Percentiles rank a stretch among this genome's conserved stretches.
phyloP scores from a whole-genome alignment of 2,888 invertebrate species.

The Odiellus spinosus region DNA sequence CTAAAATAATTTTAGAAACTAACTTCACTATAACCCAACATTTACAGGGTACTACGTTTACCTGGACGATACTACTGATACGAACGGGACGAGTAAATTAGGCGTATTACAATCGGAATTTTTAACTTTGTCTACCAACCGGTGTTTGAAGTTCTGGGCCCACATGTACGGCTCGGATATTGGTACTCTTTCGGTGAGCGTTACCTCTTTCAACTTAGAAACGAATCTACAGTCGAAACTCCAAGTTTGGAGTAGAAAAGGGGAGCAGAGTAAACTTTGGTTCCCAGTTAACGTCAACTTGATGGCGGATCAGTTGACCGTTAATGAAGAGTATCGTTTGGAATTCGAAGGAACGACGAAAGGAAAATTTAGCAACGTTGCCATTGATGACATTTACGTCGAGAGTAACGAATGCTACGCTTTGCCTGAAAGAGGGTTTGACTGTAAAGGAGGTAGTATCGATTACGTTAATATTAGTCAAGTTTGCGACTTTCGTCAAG shows the following conservation, averaged over 20 bases:
- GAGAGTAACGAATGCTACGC: slow-evolving; percentile 9
- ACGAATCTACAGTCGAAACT: neutral
- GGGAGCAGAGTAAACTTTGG: slow-evolving; percentile 11
- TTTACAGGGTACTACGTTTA: slow-evolving; percentile 14
- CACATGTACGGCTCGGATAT: slow-evolving; percentile 16
- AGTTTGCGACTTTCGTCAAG: slow-evolving; percentile 29
- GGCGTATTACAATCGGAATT: slow-evolving; percentile 15
- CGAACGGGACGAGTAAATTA: slow-evolving; percentile 4
- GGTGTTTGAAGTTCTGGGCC: slow-evolving; percentile 16
- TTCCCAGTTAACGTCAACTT: slow-evolving; percentile 7
- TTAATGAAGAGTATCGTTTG: slow-evolving; percentile 13
- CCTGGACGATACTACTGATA: slow-evolving; percentile 9
- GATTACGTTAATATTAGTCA: slow-evolving; percentile 6
- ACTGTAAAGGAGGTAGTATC: slow-evolving; percentile 8
- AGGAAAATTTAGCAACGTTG: slow-evolving; percentile 16
- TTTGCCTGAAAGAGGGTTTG: slow-evolving; percentile 7
- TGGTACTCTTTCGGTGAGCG: slow-evolving; percentile 10
- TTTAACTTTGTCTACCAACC: slow-evolving; percentile 10
- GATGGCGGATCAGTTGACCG: slow-evolving; percentile 2
- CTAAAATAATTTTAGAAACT: no score
- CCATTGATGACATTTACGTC: slow-evolving; percentile 17
- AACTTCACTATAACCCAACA: no score
- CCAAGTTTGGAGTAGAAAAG: slow-evolving; percentile 3
- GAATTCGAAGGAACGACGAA: slow-evolving; percentile 14
- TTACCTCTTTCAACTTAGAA: slow-evolving; percentile 1